Base-by-base conservation (phyloP, 2,113 vertebrate species). In the Ptilorrhoa leucosticta region DNA sequence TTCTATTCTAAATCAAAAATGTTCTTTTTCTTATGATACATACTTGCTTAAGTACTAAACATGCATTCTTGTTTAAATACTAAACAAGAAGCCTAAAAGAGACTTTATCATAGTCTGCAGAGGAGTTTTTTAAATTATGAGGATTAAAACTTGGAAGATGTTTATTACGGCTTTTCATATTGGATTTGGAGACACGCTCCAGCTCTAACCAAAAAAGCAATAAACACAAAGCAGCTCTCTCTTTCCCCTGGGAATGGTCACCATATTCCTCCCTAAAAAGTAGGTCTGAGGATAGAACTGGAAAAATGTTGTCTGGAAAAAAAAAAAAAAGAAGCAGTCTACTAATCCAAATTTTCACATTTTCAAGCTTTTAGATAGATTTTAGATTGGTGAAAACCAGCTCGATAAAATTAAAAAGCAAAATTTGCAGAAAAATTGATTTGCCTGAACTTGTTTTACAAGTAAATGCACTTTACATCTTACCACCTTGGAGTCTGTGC, bases 151-250 rank as follows among this genome's bases (percentile, higher is more conserved):
- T 39, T 78, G 17, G 30, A 58, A 83, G 50, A 42, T 16, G 12
- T 35, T 87, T 81, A n/a, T 65, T 61, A 13, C 10, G 57, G 30
- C 13, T 65, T 60, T 12, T 40, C n/a, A 15, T 58, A 14, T 7
- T 37, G 26, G 31, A 26, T 72, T 68, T 3, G 5, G 35, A 85
- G 33, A 68, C 33, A 19, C 0, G 1, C 1, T 3, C 12, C 23
- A 44, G 13, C 47, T 78, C 60, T 84, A 19, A 66, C 20, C 17
- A 31, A 27, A 61, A 87, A 57, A 58, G 33, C 39, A 53, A 21
- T 37, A 42, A 81, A 63, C 1, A 13, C 19, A 60, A 58, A 91
- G 19, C 37, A 84, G 28, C 37, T 83, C 40, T 69, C n/a, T 17
- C 7, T 57, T 83, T 61, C 30, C 18, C 24, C 30, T 81, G 27